Percentiles rank a stretch among this genome's conserved stretches.
Evolutionary conservation across 2,797 vertebrate species (phyloP).

Genomic region (Erethizon dorsatum): DNA sequence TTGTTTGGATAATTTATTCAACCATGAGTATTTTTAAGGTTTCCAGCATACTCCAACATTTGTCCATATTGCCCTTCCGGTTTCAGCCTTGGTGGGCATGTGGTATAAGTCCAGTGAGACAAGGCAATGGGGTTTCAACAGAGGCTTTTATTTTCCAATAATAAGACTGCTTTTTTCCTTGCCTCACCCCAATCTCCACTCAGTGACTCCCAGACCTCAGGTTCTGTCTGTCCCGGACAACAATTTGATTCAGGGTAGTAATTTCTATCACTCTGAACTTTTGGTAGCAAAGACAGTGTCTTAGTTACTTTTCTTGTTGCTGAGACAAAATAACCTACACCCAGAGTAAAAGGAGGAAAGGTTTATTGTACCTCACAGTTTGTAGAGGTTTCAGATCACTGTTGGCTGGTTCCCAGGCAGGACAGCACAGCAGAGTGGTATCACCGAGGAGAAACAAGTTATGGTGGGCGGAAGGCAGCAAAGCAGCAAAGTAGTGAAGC

Average conservation of each 20-base stretch:
- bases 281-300: not conserved
- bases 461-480: not conserved
- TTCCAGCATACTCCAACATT: not conserved
- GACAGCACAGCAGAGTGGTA: not conserved
- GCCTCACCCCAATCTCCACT: not conserved
- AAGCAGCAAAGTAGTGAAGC: not conserved
- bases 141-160: not conserved
- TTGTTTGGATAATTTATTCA: constrained; percentile 5
- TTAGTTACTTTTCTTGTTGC: not conserved
- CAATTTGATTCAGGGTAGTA: not conserved
- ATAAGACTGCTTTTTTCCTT: not conserved
- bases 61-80: not conserved
- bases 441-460: not conserved
- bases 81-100: not conserved
- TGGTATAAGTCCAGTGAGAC: not conserved
- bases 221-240: not conserved
- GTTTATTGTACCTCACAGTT: not conserved
- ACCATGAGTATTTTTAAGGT: not conserved
- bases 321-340: too few relatives aligned
- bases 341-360: not conserved
- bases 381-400: not conserved
- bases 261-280: constrained; percentile 6
- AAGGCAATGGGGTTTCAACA: not conserved
- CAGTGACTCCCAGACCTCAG: not conserved
- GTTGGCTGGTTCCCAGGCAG: not conserved